Percentiles rank a stretch among this genome's conserved stretches.
Evolutionary conservation across 2,888 invertebrate genomes (phyloP).

Genomic region (Troides oblongomaculatus): DNA sequence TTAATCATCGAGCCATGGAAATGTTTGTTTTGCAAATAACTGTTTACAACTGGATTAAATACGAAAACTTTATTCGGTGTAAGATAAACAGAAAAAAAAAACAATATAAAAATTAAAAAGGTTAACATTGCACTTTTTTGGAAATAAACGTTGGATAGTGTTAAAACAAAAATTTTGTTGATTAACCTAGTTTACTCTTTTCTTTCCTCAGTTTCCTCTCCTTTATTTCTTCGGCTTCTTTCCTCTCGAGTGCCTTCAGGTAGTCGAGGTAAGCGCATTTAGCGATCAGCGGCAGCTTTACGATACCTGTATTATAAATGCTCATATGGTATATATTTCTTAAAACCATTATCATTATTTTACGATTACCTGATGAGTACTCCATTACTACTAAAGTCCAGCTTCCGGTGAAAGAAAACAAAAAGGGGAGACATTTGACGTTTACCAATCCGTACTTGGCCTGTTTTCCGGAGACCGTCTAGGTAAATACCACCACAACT

Average conservation of each 20-base stretch:
- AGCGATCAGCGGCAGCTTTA: slow-evolving; percentile 63
- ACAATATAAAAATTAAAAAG: not conserved
- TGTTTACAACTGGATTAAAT: not conserved
- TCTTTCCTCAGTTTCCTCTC: slow-evolving; percentile 56
- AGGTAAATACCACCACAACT: too few species aligned
- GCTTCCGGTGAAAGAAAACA: too few species aligned
- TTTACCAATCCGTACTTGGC: too few species aligned
- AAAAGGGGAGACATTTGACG: too few species aligned
- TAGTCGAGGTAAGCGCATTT: slow-evolving; percentile 71
- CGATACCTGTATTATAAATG: slow-evolving; percentile 52
- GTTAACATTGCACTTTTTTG: not conserved
- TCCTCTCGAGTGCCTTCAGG: slow-evolving; percentile 55
- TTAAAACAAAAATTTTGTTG: not conserved
- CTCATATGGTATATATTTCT: too few species aligned
- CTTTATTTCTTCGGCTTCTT: slow-evolving; percentile 44
- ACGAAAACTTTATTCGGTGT: not conserved
- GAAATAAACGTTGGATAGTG: not conserved
- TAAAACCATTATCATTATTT: too few species aligned
- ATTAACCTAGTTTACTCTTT: slow-evolving; percentile 34
- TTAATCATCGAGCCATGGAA: too few species aligned
- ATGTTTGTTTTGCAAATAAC: too few species aligned
- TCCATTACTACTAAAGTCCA: too few species aligned
- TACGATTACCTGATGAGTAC: too few species aligned
- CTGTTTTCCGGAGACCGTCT: too few species aligned
- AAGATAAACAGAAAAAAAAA: not conserved